Base-by-base conservation (phyloP, 1,140 invertebrate species). In the Triops longicaudatus region DNA sequence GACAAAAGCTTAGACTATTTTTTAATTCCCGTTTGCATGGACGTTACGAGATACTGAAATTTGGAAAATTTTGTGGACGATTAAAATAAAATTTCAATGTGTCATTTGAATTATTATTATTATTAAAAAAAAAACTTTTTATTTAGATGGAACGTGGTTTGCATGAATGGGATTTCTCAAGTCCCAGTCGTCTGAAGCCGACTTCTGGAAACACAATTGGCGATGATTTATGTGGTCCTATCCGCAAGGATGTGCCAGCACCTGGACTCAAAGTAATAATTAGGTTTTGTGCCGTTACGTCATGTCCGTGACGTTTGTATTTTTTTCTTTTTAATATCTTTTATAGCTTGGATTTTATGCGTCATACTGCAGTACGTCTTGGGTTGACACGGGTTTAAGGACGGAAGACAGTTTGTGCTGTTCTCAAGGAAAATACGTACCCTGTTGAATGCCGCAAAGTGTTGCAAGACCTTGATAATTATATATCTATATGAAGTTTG, bases 191-290 rank as follows among this genome's bases (percentile, higher is more conserved):
- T 10, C 63, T 78, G 28, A 78, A 72, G 50, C 76, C 76, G 14
- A 26, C 77, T 42, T 72, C 43, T 17, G 78, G 78, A 26, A 74
- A 72, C 7, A 78, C 78, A 12, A 76, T 78, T 44, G 78, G 78
- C 2, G 78, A 78, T 41, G 78, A 78, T 76, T 75, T 78, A 11
- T 78, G 78, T 44, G 44, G 44, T 75, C 78, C 78, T 17, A 78
- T 78, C 26, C 74, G 74, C 9, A 78, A 76, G 26, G 78, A 78
- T n/a, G 42, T 78, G 31, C 71, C 42, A 27, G 31, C 78, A 12
- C 78, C 78, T 42, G 78, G 78, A 22, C 75, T 78, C 22, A 22
- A 76, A 72, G 78, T 78, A 31, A 75, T n/a, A 41, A 28, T 17
- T n/a, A n/a, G 73, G 17, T 1, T 73, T 22, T 11, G 6, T 73